Conservation (phyloP, 2,113 vertebrate genomes). For the Columba livia region DNA sequence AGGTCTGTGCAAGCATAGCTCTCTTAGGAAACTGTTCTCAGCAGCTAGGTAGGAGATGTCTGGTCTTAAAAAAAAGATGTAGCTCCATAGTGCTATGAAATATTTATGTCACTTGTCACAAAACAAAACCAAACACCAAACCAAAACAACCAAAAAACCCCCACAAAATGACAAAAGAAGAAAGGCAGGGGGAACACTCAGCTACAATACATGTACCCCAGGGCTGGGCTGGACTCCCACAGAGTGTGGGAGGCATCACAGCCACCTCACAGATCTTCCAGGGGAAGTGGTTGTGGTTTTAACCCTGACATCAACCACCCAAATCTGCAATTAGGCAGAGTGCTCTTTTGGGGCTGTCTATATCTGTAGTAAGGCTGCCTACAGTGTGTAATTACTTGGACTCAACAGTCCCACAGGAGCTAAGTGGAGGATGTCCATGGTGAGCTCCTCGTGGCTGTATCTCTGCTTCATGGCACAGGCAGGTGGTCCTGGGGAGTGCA, state of each 20-base stretch:
- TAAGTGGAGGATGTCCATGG: not conserved
- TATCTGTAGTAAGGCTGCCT: not conserved
- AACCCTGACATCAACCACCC: not conserved
- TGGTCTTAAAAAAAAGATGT: not conserved
- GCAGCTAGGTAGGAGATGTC: not conserved
- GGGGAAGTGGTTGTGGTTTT: not conserved
- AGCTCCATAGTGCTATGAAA: not conserved
- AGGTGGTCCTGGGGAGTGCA: not conserved
- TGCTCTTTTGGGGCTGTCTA: not conserved
- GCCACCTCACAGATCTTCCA: not conserved
- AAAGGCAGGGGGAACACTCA: not conserved
- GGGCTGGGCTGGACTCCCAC: not conserved
- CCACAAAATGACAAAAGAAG: not conserved
- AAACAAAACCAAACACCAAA: not conserved
- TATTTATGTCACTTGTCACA: not conserved
- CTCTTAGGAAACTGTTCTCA: not conserved
- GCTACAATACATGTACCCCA: not conserved
- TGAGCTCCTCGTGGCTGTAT: not conserved
- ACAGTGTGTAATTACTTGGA: not conserved
- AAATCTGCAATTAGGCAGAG: not conserved
- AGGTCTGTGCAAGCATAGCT: not conserved
- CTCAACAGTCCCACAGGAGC: accelerated
- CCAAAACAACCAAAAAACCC: too few relatives aligned
- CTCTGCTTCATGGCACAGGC: not conserved
- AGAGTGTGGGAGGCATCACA: not conserved